A percentile compares a stretch with the other conserved stretches of the same genome.
phyloP scores from a whole-genome alignment of 1,140 invertebrate genomes.

The Drosophila burlai region DNA sequence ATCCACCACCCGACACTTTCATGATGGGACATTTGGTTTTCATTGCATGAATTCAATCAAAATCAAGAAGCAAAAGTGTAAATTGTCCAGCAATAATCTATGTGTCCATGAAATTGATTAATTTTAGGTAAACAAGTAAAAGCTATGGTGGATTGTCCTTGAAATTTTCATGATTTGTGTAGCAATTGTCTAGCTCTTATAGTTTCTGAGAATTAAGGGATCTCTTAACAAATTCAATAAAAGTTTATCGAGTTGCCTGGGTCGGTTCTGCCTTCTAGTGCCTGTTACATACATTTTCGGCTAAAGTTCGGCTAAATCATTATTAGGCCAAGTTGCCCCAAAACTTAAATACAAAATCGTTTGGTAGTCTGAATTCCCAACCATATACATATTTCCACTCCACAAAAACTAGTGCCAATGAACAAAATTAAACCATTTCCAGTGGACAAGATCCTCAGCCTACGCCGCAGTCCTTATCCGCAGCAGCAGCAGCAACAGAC shows the following conservation, averaged over 20 bases:
- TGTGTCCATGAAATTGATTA: not conserved
- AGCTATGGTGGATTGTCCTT: not conserved
- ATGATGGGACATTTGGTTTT: conserved; percentile 8
- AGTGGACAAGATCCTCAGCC: conserved; percentile 42
- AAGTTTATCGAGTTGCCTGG: not conserved
- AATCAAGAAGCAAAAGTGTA: conserved; percentile 7
- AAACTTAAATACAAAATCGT: not conserved
- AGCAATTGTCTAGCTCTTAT: too few relatives aligned
- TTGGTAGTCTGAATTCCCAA: not conserved
- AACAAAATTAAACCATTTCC: conserved; percentile 18
- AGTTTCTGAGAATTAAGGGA: too few relatives aligned
- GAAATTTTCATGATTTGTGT: not conserved
- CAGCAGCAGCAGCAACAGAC: conserved; percentile 12
- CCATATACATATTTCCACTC: not conserved
- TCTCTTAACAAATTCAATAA: too few relatives aligned
- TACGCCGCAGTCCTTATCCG: conserved; percentile 20
- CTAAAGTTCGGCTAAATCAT: not conserved
- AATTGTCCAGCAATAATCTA: not conserved
- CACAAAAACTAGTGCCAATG: not conserved
- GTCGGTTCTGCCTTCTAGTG: too few relatives aligned
- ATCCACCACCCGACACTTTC: conserved; percentile 11
- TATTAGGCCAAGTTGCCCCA: not conserved
- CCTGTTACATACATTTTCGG: too few relatives aligned
- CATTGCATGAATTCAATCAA: conserved; percentile 10
- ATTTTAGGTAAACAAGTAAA: not conserved